phyloP scores from a whole-genome alignment of 2,888 invertebrate genomes.

The Prenolepis imparis region DNA sequence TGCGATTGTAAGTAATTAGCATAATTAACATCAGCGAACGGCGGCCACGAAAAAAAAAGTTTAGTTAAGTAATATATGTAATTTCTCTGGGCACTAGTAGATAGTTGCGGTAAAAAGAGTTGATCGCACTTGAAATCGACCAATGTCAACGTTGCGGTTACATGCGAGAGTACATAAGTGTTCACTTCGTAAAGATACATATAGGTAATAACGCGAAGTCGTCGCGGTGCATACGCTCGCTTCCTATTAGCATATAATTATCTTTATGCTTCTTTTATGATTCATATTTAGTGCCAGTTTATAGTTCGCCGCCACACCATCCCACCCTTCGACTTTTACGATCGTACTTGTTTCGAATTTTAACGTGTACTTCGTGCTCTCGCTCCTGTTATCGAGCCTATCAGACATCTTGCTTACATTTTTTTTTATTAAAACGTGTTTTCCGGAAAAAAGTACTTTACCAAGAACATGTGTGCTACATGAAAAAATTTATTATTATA shows the following conservation, averaged over 20 bases:
- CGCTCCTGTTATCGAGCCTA: slow-evolving; percentile 68
- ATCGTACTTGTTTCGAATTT: slow-evolving; percentile 75
- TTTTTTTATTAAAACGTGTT: slow-evolving; percentile 65
- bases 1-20: slow-evolving; percentile 40
- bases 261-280: slow-evolving; percentile 82
- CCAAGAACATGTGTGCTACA: slow-evolving; percentile 19
- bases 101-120: slow-evolving; percentile 25
- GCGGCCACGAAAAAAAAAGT: slow-evolving; percentile 27
- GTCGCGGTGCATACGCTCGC: slow-evolving; percentile 78
- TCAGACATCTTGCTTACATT: slow-evolving; percentile 44
- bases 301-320: slow-evolving; percentile 54
- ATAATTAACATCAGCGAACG: slow-evolving; percentile 32
- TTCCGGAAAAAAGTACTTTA: slow-evolving; percentile 65
- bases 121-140: slow-evolving; percentile 62
- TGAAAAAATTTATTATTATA: slow-evolving; percentile 69
- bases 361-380: slow-evolving; percentile 67
- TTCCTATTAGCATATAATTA: slow-evolving; percentile 83
- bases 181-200: slow-evolving; percentile 61
- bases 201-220: slow-evolving; percentile 70
- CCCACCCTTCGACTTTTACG: slow-evolving; percentile 70
- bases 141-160: slow-evolving; percentile 52
- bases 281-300: slow-evolving; percentile 80
- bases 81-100: slow-evolving; percentile 19
- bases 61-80: slow-evolving; percentile 38
- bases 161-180: slow-evolving; percentile 12